Base-by-base conservation (phyloP, 2,888 invertebrate genomes). In the Pterobdella sp. region DNA sequence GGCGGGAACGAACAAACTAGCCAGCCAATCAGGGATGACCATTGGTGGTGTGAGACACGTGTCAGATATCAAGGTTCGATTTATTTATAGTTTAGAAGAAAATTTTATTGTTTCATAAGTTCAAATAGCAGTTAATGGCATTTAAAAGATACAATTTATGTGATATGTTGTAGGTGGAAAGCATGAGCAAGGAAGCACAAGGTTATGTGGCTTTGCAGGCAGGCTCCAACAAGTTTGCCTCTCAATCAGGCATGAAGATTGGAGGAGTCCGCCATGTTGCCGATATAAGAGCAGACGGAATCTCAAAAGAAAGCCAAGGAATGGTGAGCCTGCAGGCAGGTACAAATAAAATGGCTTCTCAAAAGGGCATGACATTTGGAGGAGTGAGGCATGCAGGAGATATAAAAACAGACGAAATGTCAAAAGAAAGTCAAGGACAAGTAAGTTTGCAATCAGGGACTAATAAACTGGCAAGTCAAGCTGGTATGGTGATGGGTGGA, bases 351-450 rank as follows among this genome's bases (percentile, higher is more conserved):
- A 79, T 78, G 65, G 82, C 81, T 29, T 80, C 79, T 37, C 75
- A 77, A 56, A 81, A 82, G 49, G 83, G 83, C 1, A 83, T 82
- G 82, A 75, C 78, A 52, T 78, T 81, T 75, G 83, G 83, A 3
- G 77, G 77, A 4, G 79, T 78, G 31, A 76, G 82, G 0, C 81
- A 82, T 74, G 81, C 81, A 35, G 78, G 82, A 32, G 82, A 82
- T 73, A 81, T 82, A 71, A 75, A 79, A 37, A 79, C 80, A 34
- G 83, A 82, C 71, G 80, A 81, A 22, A 74, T 78, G 66, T 74
- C 75, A 34, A 77, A 77, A 35, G 81, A 79, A 49, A 79, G 81
- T 22, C 79, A 80, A 34, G 79, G 78, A 0, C 73, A 79, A 4
- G 80, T 83, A 34, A 79, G 81, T 64, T 78, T 80, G 1, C 82